Base-by-base conservation (phyloP, 1,140 invertebrate species). In the Drosophila ohnishii region DNA sequence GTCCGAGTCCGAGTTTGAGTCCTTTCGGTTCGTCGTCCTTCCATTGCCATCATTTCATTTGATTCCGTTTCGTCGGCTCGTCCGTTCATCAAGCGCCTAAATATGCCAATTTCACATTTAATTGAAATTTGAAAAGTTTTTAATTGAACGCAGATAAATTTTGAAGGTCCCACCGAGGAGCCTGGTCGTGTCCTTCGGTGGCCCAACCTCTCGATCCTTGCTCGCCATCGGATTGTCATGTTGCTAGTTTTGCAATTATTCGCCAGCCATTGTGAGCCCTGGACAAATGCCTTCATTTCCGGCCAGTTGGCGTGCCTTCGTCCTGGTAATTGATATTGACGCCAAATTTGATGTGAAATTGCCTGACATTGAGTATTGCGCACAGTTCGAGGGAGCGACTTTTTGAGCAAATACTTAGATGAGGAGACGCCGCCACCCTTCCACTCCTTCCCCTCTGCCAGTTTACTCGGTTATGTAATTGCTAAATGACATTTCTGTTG, bases 91-190 rank as follows among this genome's bases (percentile, higher is more conserved):
- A 88, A 78, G 76, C 80, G 70, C 70, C 84, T 88, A 88, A 88
- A 88, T 88, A 88, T 84, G 84, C 84, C 85, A 89, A 89, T 88
- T 89, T 88, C 62, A 80, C 78, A 81, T 88, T 88, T 89, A 88
- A 88, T 88, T 88, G 85, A 88, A 88, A 88, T 89, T 88, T 88
- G 85, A 88, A 88, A 88, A 88, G 85, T 88, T 88, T 88, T 85
- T 89, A 89, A 88, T 88, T 88, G 85, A 88, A 88, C 84, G 80
- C 80, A 88, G 80, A 88, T 88, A 88, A 88, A 88, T 88, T 87
- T 83, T 51, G 35, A 73, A 83, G 72, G 66, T 51, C 65, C 44
- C 22, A 59, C 22, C 39, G 35, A 40, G 42, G 34, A 57, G 50
- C 50, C 40, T 57, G 40, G 32, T 19, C 34, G 55, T 37, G 42